These are phyloP conservation scores for Drosophila suboccidentalis DNA, from an alignment of 2,888 invertebrate genomes.

Conservation along the genomic window DNA sequence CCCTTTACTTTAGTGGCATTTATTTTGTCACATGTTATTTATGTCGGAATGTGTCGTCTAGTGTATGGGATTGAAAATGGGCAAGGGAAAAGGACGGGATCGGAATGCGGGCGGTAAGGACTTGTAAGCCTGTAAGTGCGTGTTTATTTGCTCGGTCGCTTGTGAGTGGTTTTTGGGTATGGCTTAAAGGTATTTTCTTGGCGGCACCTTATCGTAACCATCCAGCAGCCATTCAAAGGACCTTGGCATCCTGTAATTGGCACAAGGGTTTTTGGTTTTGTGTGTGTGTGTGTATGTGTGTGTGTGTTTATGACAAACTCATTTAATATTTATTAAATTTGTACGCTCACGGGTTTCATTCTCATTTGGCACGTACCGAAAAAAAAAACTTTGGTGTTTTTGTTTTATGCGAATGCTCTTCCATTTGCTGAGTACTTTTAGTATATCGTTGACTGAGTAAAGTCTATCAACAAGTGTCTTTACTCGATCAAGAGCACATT, in stretches of 20 bases:
- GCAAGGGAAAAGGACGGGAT: not conserved
- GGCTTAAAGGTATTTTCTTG: constrained; percentile 66
- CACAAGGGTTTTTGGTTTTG: constrained; percentile 52
- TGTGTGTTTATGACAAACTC: constrained; percentile 70
- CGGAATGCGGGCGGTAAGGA: constrained; percentile 21
- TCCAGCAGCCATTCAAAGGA: constrained; percentile 53
- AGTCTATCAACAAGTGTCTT: not conserved
- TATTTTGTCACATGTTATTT: constrained; percentile 75
- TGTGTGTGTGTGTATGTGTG: constrained; percentile 2
- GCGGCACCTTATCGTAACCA: constrained; percentile 66
- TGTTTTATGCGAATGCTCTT: constrained; percentile 44
- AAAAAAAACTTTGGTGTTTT: constrained; percentile 57
- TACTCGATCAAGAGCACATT: not conserved
- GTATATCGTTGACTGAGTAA: constrained; percentile 9
- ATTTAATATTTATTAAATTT: constrained; percentile 79
- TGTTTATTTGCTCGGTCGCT: constrained; percentile 66
- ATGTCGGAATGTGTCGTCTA: constrained; percentile 50
- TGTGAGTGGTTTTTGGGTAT: constrained; percentile 44
- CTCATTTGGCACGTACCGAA: constrained; percentile 75
- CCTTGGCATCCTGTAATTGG: constrained; percentile 58
- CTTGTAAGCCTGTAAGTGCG: constrained; percentile 67
- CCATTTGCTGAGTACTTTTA: not conserved
- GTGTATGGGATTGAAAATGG: constrained; percentile 1
- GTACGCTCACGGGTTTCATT: constrained; percentile 62
- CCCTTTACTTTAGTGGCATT: constrained; percentile 66